Evolutionary conservation across 2,113 vertebrate species (phyloP), one percentile per base, ranked within the genome.

Genomic region (Indicator indicator): DNA sequence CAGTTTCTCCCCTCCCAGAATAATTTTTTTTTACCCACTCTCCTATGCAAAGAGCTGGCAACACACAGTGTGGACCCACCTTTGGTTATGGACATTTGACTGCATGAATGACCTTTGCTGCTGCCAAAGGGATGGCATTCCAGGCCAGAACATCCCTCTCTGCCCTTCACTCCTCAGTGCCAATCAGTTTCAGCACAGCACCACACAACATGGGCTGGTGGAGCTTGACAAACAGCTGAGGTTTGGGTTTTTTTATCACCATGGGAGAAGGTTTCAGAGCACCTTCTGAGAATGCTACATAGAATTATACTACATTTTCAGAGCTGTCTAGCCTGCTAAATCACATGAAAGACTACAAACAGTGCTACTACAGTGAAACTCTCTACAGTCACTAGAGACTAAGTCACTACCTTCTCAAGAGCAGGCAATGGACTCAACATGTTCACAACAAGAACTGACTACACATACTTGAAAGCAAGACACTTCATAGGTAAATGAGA

Each of bases 201-300:
- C 18, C 16, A 46, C 18, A 68, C 80, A 67, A 42, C 18, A 26
- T 5, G 48, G 55, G 48, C 40, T 78, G 18, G 12, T 5, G 30
- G 79, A 94, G 82, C 85, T 88, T 86, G 71, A 95, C 88, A 87
- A 92, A 75, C 82, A 76, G 44, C 42, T 72, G 58, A 71, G 28
- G 32, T 52, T 83, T 94, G 86, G 36, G 7, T 36, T 36, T 36
- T 36, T 42, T 42, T 70, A 68, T 72, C 84, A 93, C 87, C 85
- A 42, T 7, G 8, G 54, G 48, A 86, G 56, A 81, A 55, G 59
- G 65, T 68, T 92, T 93, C 28, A 52, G 60, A 86, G 69, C 40
- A 40, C 83, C 92, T 94, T 72, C 78, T 82, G 80, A n/a, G 75
- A 85, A 91, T 0, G 0, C 20, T 27, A 7, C 1, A 6, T 23